Evolutionary conservation across 53 echinoderm and acorn worm genomes (phyloP).

Genomic region (Echinometra lucunter): DNA sequence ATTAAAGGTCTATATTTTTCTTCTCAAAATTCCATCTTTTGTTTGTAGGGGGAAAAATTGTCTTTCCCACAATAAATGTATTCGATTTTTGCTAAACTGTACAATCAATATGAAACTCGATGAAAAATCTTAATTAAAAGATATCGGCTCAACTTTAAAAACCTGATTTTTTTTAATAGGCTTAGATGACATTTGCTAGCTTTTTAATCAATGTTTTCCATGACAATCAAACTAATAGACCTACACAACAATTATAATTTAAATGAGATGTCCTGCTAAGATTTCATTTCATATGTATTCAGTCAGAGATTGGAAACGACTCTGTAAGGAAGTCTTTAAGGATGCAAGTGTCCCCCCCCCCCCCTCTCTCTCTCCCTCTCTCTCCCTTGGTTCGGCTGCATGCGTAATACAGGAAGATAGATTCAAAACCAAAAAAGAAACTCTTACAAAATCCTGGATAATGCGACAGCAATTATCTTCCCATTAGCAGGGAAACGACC

Average conservation of each 20-base stretch:
- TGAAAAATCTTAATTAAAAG: no score
- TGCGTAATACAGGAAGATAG: neutral
- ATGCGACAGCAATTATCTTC: constrained; percentile 65
- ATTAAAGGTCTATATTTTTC: no score
- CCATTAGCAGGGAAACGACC: constrained; percentile 53
- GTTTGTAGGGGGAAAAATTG: no score
- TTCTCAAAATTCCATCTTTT: no score
- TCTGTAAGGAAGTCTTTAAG: neutral
- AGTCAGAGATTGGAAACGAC: neutral
- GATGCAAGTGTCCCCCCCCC: no score
- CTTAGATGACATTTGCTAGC: neutral
- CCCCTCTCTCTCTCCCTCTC: neutral
- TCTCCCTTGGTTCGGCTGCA: neutral
- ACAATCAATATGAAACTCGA: no score
- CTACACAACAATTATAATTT: neutral
- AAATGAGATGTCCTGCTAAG: neutral
- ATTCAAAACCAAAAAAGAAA: constrained; percentile 30
- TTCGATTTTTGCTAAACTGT: no score
- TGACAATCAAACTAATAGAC: neutral
- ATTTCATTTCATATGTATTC: neutral
- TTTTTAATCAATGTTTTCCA: neutral
- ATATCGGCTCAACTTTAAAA: no score
- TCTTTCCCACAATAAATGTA: no score
- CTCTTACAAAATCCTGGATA: constrained; percentile 59
- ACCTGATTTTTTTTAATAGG: no score